Percentiles rank a stretch among this genome's conserved stretches.
These are phyloP conservation scores for Barbus barbus DNA, from an alignment of 2,113 vertebrate genomes.

Conservation along the genomic window DNA sequence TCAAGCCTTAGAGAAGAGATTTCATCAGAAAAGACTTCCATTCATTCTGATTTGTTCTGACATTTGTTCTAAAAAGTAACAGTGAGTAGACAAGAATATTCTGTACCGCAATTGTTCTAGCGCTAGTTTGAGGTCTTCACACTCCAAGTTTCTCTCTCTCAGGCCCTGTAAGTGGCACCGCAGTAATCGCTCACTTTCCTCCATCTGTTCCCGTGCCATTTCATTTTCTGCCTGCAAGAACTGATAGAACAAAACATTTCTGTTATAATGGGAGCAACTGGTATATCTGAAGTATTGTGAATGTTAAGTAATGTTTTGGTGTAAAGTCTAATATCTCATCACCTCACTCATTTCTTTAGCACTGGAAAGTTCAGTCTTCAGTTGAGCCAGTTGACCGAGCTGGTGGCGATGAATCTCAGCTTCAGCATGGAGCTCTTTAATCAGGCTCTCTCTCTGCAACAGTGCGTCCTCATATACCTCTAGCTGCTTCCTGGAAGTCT, in stretches of 20 bases:
- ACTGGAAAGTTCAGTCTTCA: slow-evolving; percentile 69
- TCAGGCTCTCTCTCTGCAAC: slow-evolving; percentile 60
- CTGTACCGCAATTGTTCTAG: slow-evolving; percentile 52
- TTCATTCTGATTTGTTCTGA: not conserved
- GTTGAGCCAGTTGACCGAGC: slow-evolving; percentile 70
- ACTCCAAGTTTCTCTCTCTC: slow-evolving; percentile 79
- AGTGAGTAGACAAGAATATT: too few species aligned
- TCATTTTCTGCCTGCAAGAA: slow-evolving; percentile 88
- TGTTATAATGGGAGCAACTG: not conserved
- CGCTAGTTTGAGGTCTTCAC: slow-evolving; percentile 80
- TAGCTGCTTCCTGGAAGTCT: slow-evolving; percentile 58
- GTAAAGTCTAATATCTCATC: not conserved
- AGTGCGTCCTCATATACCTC: slow-evolving; percentile 58
- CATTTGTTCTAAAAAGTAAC: not conserved
- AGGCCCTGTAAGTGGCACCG: slow-evolving; percentile 74
- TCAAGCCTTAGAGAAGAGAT: slow-evolving; percentile 38
- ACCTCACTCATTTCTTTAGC: slow-evolving; percentile 84
- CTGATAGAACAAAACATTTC: slow-evolving; percentile 64
- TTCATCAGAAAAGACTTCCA: not conserved
- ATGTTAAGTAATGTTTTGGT: slow-evolving; percentile 13
- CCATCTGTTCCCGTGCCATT: slow-evolving; percentile 78
- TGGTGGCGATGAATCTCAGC: slow-evolving; percentile 62
- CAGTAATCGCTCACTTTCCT: slow-evolving; percentile 79
- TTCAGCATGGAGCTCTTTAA: slow-evolving; percentile 61
- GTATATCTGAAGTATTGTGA: not conserved